A percentile compares a stretch with the other conserved stretches of the same genome.
These are phyloP conservation scores for Temnothorax longispinosus DNA, from an alignment of 1,140 invertebrate genomes.

Conservation along the genomic window DNA sequence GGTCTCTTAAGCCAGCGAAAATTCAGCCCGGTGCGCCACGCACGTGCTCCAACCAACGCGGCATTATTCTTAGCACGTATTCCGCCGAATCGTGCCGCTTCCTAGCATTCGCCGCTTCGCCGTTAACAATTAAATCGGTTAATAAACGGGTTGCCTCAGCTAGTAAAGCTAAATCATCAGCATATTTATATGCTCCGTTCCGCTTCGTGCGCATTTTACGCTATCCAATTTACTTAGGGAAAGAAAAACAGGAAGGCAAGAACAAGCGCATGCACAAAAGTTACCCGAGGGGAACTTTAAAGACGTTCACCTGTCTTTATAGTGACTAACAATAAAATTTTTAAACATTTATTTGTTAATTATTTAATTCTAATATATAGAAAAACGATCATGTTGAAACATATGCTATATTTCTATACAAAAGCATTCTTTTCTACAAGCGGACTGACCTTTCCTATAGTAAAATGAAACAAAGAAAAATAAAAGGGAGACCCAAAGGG, in stretches of 20 bases:
- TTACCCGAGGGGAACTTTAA: neutral
- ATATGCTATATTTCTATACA: neutral
- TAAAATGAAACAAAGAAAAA: neutral
- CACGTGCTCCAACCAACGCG: conserved; percentile 36
- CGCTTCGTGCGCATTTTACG: neutral
- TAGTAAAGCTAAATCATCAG: neutral
- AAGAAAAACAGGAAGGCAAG: neutral
- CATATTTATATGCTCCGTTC: conserved; percentile 11
- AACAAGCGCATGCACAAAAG: neutral
- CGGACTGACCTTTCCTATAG: neutral
- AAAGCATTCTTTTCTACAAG: neutral
- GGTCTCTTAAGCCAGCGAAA: neutral
- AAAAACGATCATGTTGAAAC: neutral
- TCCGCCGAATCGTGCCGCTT: conserved; percentile 20
- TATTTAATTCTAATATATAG: neutral
- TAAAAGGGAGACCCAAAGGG: neutral
- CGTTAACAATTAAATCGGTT: conserved; percentile 30
- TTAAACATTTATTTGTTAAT: neutral
- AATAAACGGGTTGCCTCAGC: neutral
- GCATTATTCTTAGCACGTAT: conserved; percentile 57
- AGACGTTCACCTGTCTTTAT: neutral
- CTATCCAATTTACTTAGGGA: neutral
- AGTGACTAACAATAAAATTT: neutral
- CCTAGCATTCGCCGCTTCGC: neutral
- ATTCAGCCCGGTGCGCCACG: conserved; percentile 20